Percentiles rank a stretch among this genome's conserved stretches.
These are phyloP conservation scores for Elachura formosa DNA, from an alignment of 2,113 vertebrate species.

Conservation along the genomic window DNA sequence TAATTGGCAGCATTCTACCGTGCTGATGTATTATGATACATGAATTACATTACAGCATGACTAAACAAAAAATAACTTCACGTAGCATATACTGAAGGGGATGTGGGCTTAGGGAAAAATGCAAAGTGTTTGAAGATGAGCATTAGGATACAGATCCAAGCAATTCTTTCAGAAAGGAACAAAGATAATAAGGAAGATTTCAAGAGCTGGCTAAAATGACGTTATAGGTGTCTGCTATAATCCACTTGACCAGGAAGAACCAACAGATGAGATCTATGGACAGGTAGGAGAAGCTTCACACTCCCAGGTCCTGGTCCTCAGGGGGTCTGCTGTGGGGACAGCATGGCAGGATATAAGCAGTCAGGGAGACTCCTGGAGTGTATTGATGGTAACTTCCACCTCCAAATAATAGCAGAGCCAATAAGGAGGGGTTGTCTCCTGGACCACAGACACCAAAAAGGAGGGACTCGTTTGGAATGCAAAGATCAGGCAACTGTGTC, in stretches of 20 bases:
- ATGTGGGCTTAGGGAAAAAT: background rate
- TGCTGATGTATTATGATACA: background rate
- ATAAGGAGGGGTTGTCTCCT: background rate
- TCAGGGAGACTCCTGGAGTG: background rate
- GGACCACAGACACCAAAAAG: background rate
- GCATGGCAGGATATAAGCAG: background rate
- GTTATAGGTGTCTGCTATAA: background rate
- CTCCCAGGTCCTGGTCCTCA: background rate
- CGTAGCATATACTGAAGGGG: background rate
- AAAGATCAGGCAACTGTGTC: background rate
- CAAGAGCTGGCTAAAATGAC: background rate
- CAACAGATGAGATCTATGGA: background rate
- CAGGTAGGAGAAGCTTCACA: background rate
- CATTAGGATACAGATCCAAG: background rate
- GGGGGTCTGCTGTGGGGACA: background rate
- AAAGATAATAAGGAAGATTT: background rate
- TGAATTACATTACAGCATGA: background rate
- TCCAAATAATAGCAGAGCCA: background rate
- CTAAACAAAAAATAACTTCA: background rate
- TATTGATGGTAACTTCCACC: background rate
- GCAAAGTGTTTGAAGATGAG: background rate
- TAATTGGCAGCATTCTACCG: background rate
- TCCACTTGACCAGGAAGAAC: background rate
- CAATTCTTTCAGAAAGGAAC: background rate
- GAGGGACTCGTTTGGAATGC: rapidly evolving